Evolutionary conservation across 2,888 invertebrate species (phyloP), one percentile per base, ranked within the genome.

Genomic region (Periphyllus acericola): DNA sequence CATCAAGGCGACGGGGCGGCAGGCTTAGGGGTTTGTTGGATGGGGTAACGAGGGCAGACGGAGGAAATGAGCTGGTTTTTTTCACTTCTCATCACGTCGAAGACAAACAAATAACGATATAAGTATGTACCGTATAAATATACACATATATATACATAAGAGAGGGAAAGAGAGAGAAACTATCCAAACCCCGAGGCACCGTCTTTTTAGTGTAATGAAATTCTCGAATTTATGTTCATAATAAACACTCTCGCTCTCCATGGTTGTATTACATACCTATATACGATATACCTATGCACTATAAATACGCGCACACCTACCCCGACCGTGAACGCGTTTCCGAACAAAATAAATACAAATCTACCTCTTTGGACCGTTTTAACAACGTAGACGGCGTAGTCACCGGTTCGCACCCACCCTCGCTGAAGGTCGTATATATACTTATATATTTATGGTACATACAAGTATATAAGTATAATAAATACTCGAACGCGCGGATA

Each of bases 161-260:
- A 0, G 14, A 52, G 0, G 6, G 25, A 60, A 8, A 60, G 4
- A 60, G 3, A 21, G 25, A 60, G 60, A 60, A 3, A 21, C 60
- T 60, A 46, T 60, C 25, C 5, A 2, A 60, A 60, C 68, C 29
- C 29, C 68, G 68, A 68, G 29, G 68, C 68, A n/a, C n/a, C n/a
- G 68, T n/a, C 29, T 68, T 68, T 68, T 68, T 68, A 68, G 68
- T 68, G 68, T 68, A 68, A 68, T 68, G 25, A 68, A 68, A 68
- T 68, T 68, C 46, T 68, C 29, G 68, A 29, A 68, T n/a, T 68
- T 68, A 25, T 29, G 25, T 68, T 68, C 68, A 29, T 68, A 68
- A 60, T 60, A 60, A 60, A 60, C 46, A 46, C 60, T 60, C 60
- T 60, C 5, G 60, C 60, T 21, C 3, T 60, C 8, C 3, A 46